A percentile compares a stretch with the other conserved stretches of the same genome.
phyloP scores from a whole-genome alignment of 2,797 vertebrate species.

The Sternarchorhynchus goeldii region DNA sequence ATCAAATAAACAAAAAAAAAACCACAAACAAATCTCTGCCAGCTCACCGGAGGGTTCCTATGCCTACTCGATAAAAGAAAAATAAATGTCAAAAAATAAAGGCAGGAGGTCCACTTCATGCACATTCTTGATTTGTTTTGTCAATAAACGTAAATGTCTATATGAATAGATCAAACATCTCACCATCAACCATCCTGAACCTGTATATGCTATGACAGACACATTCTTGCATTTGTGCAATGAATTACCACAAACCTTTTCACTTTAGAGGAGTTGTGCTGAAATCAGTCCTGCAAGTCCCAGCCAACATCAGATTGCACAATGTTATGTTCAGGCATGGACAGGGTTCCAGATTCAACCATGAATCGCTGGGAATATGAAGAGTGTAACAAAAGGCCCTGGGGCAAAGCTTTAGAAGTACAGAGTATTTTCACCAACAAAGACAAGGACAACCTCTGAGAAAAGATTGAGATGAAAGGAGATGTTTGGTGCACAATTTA shows the following conservation, averaged over 20 bases:
- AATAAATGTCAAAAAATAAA: constrained; percentile 13
- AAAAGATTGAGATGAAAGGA: not conserved
- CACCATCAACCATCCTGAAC: not conserved
- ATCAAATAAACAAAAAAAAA: constrained; percentile 26
- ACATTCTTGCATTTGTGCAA: not conserved
- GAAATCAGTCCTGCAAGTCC: not conserved
- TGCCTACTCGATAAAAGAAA: not conserved
- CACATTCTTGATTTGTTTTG: not conserved
- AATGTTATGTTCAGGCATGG: constrained; percentile 1
- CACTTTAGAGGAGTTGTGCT: not conserved
- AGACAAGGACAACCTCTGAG: not conserved
- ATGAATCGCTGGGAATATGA: constrained; percentile 6
- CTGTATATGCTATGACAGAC: not conserved
- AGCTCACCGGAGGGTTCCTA: not conserved
- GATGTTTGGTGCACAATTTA: not conserved
- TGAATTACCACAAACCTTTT: not conserved
- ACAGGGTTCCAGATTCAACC: not conserved
- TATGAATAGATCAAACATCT: not conserved
- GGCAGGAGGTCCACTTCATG: not conserved
- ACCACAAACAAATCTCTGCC: constrained; percentile 26
- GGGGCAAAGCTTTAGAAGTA: not conserved
- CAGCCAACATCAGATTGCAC: not conserved
- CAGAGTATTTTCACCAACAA: not conserved
- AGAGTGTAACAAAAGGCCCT: not conserved
- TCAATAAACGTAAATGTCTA: constrained; percentile 7